Base-by-base conservation (phyloP, 2,888 invertebrate genomes). In the Prosopocoilus inquinatus region DNA sequence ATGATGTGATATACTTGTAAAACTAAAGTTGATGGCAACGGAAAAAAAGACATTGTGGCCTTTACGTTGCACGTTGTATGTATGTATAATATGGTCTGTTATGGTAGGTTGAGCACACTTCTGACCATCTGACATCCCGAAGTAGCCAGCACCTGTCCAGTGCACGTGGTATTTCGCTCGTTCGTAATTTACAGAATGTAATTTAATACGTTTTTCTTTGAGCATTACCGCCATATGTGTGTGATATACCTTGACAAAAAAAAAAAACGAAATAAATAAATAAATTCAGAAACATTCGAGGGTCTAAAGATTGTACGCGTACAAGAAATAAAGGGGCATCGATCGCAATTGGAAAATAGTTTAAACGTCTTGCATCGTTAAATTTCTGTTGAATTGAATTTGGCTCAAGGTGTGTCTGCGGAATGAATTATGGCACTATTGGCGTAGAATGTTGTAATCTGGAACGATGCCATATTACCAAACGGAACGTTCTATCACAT, bases 121-220 rank as follows among this genome's bases (percentile, higher is more conserved):
- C 41, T 45, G 58, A 48, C 58, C 58, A 58, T 55, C 51, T 58
- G 58, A 58, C 58, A 35, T 48, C 47, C 35, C n/a, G 32, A 55
- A 55, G 50, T 50, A 55, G 38, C 33, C 46, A 46, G 44, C 59
- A 59, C 59, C 59, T 59, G 58, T 55, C 54, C 15, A 47, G 50
- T 50, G 44, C 55, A 55, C 55, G 55, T 55, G 55, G 55, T 50
- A 46, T 16, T 47, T 46, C 44, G 45, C 35, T 11, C 46, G 20
- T 28, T 11, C 46, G 20, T 28, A 28, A 28, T 28, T 28, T 28
- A 28, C 20, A 28, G 20, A 28, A 28, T 28, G 20, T 28, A 28
- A 28, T 28, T 28, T 28, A 28, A 28, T 28, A 28, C 20, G 5
- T 28, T 28, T 28, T 28, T 33, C 36, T 44, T 46, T 20, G 45